Evolutionary conservation across 1,140 invertebrate species (phyloP).

Genomic region (Muscidifurax raptorellus): DNA sequence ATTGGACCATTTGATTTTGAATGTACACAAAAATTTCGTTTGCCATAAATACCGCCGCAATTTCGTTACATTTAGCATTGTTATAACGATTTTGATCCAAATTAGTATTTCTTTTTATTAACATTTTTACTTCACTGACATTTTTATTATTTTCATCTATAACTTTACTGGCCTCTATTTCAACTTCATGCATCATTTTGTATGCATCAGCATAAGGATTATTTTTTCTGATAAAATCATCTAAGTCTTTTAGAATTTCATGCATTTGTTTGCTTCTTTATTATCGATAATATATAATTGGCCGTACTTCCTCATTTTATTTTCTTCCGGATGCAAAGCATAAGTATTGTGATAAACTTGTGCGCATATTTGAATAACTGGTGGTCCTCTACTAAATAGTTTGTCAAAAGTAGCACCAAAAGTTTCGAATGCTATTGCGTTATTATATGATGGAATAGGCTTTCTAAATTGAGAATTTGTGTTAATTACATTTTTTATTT

Average conservation of each 20-base stretch:
- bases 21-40: not conserved
- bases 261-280: not conserved
- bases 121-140: not conserved
- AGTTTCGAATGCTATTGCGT: no score
- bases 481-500: no score
- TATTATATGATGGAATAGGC: no score
- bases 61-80: no score
- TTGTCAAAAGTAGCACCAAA: no score
- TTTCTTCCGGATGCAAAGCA: no score
- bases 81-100: not conserved
- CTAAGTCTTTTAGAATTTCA: not conserved
- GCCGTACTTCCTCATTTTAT: no score
- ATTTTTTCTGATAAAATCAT: constrained; percentile 11
- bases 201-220: not conserved
- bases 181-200: not conserved
- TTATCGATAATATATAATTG: constrained; percentile 16
- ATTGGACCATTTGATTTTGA: not conserved
- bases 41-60: not conserved
- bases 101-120: not conserved
- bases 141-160: no score
- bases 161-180: not conserved
- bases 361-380: no score
- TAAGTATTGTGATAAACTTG: no score
- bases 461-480: no score
- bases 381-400: no score